phyloP scores from a whole-genome alignment of 30 jellyfish, hydroid and myxozoan genomes.

The Rhopilema esculentum region DNA sequence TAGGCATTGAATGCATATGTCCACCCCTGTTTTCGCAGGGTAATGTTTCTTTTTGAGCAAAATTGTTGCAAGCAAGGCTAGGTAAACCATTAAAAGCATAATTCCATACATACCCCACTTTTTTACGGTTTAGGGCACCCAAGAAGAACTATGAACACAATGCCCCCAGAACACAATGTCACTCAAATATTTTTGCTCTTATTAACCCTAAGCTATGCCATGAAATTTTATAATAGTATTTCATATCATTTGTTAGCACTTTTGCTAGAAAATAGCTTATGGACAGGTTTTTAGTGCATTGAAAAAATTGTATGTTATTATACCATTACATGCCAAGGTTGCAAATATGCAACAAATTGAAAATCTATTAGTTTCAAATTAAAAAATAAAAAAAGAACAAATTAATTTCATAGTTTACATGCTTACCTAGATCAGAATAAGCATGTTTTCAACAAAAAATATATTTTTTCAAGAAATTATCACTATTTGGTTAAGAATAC shows the following conservation, averaged over 20 bases:
- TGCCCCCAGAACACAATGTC: constrained; percentile 14
- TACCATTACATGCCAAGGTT: constrained; percentile 25
- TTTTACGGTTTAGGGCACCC: constrained; percentile 21
- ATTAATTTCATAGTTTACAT: constrained; percentile 34
- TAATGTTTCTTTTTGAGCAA: constrained; percentile 18
- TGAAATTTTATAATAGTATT: constrained; percentile 7
- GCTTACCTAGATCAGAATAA: constrained; percentile 25
- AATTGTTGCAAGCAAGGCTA: constrained; percentile 19
- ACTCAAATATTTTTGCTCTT: constrained; percentile 6
- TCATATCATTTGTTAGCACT: constrained; percentile 23
- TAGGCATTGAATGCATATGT: background rate
- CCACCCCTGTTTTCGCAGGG: constrained; percentile 24
- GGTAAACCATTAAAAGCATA: constrained; percentile 15
- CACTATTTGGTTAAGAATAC: background rate
- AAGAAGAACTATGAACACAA: background rate
- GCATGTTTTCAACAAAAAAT: constrained; percentile 42
- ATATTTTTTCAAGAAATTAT: constrained; percentile 16
- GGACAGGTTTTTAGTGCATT: background rate
- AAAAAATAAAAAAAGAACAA: background rate
- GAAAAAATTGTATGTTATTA: constrained; percentile 31
- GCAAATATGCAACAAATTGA: constrained; percentile 35
- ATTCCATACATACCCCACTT: constrained; percentile 19
- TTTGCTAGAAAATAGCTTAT: constrained; percentile 14
- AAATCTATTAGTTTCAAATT: constrained; percentile 26
- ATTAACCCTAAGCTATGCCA: constrained; percentile 9